Base-by-base conservation (phyloP, 2,888 invertebrate genomes). In the Tipula vernalis region DNA sequence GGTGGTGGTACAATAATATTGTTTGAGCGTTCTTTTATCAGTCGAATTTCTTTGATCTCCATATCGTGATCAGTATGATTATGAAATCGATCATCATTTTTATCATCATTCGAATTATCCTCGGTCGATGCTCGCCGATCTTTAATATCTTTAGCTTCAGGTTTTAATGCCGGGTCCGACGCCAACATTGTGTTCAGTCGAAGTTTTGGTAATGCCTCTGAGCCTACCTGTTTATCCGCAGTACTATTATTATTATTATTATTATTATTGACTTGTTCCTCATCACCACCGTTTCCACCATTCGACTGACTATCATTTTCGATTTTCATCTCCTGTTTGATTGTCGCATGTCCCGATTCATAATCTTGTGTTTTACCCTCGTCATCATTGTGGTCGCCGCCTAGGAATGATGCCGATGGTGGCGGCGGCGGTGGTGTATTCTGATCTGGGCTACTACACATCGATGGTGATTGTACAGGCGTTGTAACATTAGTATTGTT, bases 151-250 rank as follows among this genome's bases (percentile, higher is more conserved):
- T 95, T 93, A 86, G 95, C 94, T 89, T 94, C 94, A 42, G 95
- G 94, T 88, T 95, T 94, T 36, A 95, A 92, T 12, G 96, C 96
- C 3, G 97, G 96, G 92, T 96, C 96, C 57, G 96, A 96, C 86
- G 96, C 96, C 88, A 97, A 93, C 90, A 94, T 94, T 87, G 96
- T 92, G 91, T 96, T 96, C 89, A 96, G 93, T 88, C 96, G 94
- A 89, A 96, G 92, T 89, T 95, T 94, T 88, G 96, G 96, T 89
- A 93, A 87, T 83, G 89, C 88, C 10, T 88, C 87, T 0, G 28
- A 28, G 18, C 89, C 39, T 39, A 57, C 8, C 18, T 36, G 6
- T 15, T 36, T 36, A 44, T 42, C 44, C 13, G 8, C 47, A 12
- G 12, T 13, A 44, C 28, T 86, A 44, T 44, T 86, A 44, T 86